A percentile compares a stretch with the other conserved stretches of the same genome.
These are phyloP conservation scores for Pachypanchax playfairii DNA, from an alignment of 2,113 vertebrate genomes.

Conservation along the genomic window DNA sequence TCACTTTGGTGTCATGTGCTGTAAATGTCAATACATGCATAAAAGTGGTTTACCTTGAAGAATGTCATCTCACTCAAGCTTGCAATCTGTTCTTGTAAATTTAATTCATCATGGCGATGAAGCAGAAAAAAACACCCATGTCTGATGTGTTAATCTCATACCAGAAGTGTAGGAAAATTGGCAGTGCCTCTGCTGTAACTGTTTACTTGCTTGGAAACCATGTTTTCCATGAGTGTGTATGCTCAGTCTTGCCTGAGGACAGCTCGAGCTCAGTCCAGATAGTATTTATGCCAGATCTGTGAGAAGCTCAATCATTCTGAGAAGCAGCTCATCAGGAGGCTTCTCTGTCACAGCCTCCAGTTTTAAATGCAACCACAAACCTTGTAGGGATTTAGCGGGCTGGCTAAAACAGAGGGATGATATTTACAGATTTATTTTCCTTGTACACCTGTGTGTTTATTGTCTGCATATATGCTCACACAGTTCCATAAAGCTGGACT, in stretches of 20 bases:
- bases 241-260: slow-evolving; percentile 53
- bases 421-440: no score
- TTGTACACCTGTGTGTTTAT: background rate
- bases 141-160: slow-evolving; percentile 14
- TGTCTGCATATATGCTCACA: slow-evolving; percentile 16
- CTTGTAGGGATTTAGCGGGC: slow-evolving; percentile 6
- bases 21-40: background rate
- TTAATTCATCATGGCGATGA: background rate
- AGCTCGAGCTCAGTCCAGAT: slow-evolving; percentile 17
- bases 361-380: background rate
- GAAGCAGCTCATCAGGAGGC: slow-evolving; percentile 41
- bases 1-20: no score
- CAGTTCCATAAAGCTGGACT: no score
- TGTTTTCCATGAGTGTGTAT: slow-evolving; percentile 53
- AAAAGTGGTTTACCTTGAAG: background rate
- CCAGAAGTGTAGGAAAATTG: slow-evolving; percentile 37
- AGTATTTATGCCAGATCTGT: slow-evolving; percentile 30
- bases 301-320: slow-evolving; percentile 39
- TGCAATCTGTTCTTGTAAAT: slow-evolving; percentile 5
- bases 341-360: slow-evolving; percentile 12
- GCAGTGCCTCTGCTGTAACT: slow-evolving; percentile 32
- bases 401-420: no score
- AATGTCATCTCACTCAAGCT: background rate
- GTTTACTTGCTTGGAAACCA: slow-evolving; percentile 66
- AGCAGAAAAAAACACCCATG: slow-evolving; percentile 13